These are phyloP conservation scores for Gasterosteus aculeatus DNA, from an alignment of 2,113 vertebrate species.

Conservation along the genomic window DNA sequence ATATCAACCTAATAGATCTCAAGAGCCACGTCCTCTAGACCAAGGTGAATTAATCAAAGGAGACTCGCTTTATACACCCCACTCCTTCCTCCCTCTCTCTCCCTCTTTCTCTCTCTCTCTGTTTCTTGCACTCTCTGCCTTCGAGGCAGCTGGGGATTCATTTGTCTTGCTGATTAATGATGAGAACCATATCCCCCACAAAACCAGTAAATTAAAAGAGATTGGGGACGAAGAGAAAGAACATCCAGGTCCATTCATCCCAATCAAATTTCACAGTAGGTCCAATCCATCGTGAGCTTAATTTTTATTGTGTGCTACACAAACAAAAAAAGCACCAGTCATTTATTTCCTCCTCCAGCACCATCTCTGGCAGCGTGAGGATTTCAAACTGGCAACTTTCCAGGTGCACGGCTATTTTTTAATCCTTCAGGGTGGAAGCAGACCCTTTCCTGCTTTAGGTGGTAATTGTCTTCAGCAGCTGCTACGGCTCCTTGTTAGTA, in stretches of 20 bases:
- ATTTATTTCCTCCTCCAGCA: slow-evolving; percentile 52
- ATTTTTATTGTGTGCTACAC: slow-evolving; percentile 63
- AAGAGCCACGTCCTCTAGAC: slow-evolving; percentile 75
- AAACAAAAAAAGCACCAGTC: slow-evolving; percentile 49
- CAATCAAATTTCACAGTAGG: slow-evolving; percentile 71
- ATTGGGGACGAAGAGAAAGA: slow-evolving; percentile 76
- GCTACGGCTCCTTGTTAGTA: slow-evolving; percentile 4
- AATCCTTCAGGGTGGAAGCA: slow-evolving; percentile 45
- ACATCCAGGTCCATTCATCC: slow-evolving; percentile 78
- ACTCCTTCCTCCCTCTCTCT: slow-evolving; percentile 35
- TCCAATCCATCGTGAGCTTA: slow-evolving; percentile 68
- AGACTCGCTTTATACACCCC: slow-evolving; percentile 71
- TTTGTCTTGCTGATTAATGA: slow-evolving; percentile 83
- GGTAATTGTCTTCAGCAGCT: slow-evolving; percentile 36
- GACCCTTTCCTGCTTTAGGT: slow-evolving; percentile 28
- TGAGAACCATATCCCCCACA: slow-evolving; percentile 79
- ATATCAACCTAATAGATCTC: slow-evolving; percentile 79
- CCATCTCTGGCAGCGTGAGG: slow-evolving; percentile 46
- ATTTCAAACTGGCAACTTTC: slow-evolving; percentile 56
- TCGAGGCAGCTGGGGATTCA: slow-evolving; percentile 72
- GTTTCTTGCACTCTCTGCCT: slow-evolving; percentile 40
- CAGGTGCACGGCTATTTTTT: slow-evolving; percentile 41
- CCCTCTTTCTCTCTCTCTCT: background rate
- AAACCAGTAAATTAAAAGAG: slow-evolving; percentile 81
- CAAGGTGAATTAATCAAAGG: slow-evolving; percentile 80